Evolutionary conservation across 1,140 invertebrate species (phyloP).

Genomic region (Drosophila bocqueti): DNA sequence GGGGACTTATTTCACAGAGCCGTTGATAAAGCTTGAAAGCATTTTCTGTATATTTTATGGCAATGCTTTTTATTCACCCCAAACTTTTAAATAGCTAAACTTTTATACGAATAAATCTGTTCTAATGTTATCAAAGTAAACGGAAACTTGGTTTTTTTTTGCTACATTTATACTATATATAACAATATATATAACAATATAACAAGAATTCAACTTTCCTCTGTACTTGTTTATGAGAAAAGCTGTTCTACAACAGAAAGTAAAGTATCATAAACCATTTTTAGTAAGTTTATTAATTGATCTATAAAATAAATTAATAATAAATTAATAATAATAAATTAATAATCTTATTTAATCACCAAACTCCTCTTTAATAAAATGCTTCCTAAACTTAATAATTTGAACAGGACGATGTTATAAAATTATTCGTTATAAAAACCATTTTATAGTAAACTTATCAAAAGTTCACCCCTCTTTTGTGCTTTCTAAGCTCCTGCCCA

Average conservation of each 20-base stretch:
- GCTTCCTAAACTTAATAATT: background rate
- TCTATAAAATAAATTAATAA: background rate
- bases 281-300: background rate
- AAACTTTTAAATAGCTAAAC: background rate
- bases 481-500: conserved; percentile 2
- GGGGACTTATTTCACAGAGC: too few relatives aligned
- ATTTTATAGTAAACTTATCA: background rate
- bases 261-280: too few relatives aligned
- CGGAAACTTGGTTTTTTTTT: conserved; percentile 1
- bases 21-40: background rate
- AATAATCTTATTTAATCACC: fast-evolving
- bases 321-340: too few relatives aligned
- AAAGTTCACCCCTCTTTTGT: background rate
- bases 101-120: background rate
- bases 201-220: background rate
- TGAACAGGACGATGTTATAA: background rate
- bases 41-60: background rate
- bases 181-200: background rate
- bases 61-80: background rate
- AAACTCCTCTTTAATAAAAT: background rate
- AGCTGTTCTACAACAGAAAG: background rate
- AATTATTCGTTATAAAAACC: too few relatives aligned
- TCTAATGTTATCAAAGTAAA: background rate
- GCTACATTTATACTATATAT: background rate
- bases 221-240: background rate